Base-by-base conservation (phyloP, 2,113 vertebrate genomes). In the Mirza zaza region DNA sequence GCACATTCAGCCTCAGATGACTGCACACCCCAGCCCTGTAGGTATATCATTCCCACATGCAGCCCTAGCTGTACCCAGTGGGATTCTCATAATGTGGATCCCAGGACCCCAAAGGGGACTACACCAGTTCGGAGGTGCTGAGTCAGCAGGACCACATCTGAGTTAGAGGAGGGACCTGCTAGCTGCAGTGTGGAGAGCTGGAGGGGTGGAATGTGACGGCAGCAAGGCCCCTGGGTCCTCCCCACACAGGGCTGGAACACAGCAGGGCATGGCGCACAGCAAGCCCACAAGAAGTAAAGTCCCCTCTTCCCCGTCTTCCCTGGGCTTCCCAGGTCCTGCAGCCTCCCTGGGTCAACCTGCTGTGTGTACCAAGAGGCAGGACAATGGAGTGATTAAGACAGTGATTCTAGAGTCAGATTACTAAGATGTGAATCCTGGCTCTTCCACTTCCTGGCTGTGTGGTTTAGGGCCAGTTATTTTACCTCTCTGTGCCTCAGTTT, bases 401-500 rank as follows among this genome's bases (percentile, higher is more conserved):
- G 13, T 70, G 75, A 36, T 36, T 63, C 65, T 63, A 50, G 10
- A 36, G 17, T 36, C 55, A 45, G 34, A 42, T 36, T 6, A 13
- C 67, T 55, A 5, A 59, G 27, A 15, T n/a, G 1, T 27, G 52
- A 75, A 67, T 63, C 63, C 55, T 55, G 34, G 18, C 21, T 91
- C 52, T 67, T 90, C 17, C 2, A 20, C 36, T 59, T 92, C n/a
- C 81, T 77, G 90, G n/a, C 87, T 89, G 32, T 93, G 80, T 75
- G 36, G 67, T 55, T 50, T 52, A 21, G 32, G 17, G 27, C 39
- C 77, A 20, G 45, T 52, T 75, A 91, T 61, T 95, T 93, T 70
- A 61, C 9, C 34, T 79, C 67, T 93, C 85, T 93, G 36, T 42
- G 77, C 86, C 42, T 96, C 15, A 0, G 13, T 89, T 68, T 97